Evolutionary conservation across 2,797 vertebrate genomes (phyloP), one percentile per base, ranked within the genome.

Genomic region (Hemitrygon akajei): DNA sequence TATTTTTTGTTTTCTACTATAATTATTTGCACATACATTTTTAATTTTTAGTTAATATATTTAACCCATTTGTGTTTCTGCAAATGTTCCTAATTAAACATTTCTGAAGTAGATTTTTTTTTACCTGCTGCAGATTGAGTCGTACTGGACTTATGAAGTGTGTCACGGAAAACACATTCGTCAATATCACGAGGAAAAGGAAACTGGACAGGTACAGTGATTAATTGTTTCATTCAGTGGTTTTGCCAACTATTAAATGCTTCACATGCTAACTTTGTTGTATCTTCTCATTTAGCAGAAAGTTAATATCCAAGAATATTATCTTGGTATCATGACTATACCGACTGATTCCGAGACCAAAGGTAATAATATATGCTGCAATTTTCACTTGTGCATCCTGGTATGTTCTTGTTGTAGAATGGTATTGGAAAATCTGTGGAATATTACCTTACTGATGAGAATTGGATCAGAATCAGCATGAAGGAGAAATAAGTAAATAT

Each of bases 121-220:
- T 76, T 16, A 30, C 30, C 27, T 40, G 7, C 27, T 30, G 94
- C 96, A 99, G 99, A 99, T 99, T 94, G 99, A 99, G 95, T 99
- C 98, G 14, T 99, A 99, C 93, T 99, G 99, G 99, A 99, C 99
- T 0, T 99, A 99, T 0, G 99, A 99, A 95, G 98, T 99, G 16
- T 99, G 99, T 94, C 99, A 99, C 0, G 99, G 99, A 34, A 99
- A 99, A 95, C 98, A 99, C 94, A 97, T 99, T 94, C 97, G 98
- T 77, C 99, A 99, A 93, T 99, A 99, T 95, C 99, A 99, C 0
- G 99, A 99, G 95, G 99, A 99, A 95, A 99, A 99, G 95, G 99
- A 99, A 95, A 98, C 98, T 0, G 98, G 98, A 0, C 98, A 99
- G 98, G 99, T 99, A 89, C 63, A 69, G 81, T 84, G 87, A 3